These are phyloP conservation scores for Biston betularia DNA, from an alignment of 2,888 invertebrate species.

Conservation along the genomic window DNA sequence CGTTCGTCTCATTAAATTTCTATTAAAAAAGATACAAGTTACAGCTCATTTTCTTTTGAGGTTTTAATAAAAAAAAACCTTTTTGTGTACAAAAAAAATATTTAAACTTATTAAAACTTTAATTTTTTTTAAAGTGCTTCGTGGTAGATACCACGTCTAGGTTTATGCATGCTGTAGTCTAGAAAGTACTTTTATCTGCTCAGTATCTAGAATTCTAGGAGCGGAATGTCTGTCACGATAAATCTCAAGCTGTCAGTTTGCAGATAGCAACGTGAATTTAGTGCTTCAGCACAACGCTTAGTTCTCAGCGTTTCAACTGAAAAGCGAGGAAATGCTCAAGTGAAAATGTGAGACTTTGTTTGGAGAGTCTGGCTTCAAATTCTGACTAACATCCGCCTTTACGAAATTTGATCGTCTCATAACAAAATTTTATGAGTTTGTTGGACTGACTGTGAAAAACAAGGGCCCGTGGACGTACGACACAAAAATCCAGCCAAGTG, in stretches of 20 bases:
- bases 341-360: constrained; percentile 8
- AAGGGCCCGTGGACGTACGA: no score
- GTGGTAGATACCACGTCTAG: no score
- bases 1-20: no score
- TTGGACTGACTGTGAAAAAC: no score
- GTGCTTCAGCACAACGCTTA: constrained; percentile 37
- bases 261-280: constrained; percentile 43
- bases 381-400: not conserved
- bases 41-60: no score
- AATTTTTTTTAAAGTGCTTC: no score
- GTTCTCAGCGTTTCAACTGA: constrained; percentile 20
- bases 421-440: no score
- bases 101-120: no score
- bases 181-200: constrained; percentile 1
- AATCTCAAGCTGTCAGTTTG: constrained; percentile 39
- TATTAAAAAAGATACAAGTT: no score
- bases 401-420: not conserved
- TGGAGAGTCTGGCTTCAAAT: not conserved
- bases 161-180: not conserved
- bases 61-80: no score
- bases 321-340: constrained; percentile 23
- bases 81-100: no score
- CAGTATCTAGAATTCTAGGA: constrained; percentile 37
- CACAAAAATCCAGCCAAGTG: no score
- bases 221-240: constrained; percentile 33